Evolutionary conservation across 35 echinoderm and acorn worm genomes (phyloP), one percentile per base, ranked within the genome.

Genomic region (Stichopus chloronotus): DNA sequence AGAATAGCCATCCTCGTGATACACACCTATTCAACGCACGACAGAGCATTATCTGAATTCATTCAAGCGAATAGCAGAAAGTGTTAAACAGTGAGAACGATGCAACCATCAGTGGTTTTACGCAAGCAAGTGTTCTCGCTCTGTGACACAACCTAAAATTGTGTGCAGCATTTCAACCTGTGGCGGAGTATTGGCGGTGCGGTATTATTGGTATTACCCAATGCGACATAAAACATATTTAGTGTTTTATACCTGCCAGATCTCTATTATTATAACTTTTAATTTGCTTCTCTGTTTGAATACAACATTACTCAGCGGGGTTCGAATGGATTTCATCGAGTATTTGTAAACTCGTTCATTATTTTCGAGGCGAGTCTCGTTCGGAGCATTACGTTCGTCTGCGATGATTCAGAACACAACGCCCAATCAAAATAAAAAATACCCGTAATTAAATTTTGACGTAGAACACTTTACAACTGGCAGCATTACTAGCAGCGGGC

Each of bases 401-500:
- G 17, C 81, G 81, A 84, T 84, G 81, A 84, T 84, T 84, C 81
- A 84, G 53, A 21, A 30, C 55, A 55, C 55, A n/a, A 84, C 81
- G 57, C 81, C 81, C 81, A 84, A 84, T 58, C 52, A 52, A 84
- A 84, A 84, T 58, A 84, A 58, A 57, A 19, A 57, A 30, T 78
- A 78, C 21, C 23, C 57, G 57, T 57, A 57, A 57, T 58, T 55
- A 22, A 55, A 20, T 55, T 84, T 6, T 58, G 20, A 4, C 55
- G 53, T 23, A 7, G 30, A 8, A 52, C 58, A 14, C 55, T 19
- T 53, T 84, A 84, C 19, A 8, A 14, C 52, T 57, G 30, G 19
- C 53, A 54, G 21, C 25, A 52, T 52, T 79, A 52, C 13, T 57
- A 58, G 52, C n/a, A 0, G 16, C 78, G 53, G 30, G 21, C 9